Percentiles rank a stretch among this genome's conserved stretches.
phyloP scores from a whole-genome alignment of 2,888 invertebrate genomes.

The Torymus tubicola region DNA sequence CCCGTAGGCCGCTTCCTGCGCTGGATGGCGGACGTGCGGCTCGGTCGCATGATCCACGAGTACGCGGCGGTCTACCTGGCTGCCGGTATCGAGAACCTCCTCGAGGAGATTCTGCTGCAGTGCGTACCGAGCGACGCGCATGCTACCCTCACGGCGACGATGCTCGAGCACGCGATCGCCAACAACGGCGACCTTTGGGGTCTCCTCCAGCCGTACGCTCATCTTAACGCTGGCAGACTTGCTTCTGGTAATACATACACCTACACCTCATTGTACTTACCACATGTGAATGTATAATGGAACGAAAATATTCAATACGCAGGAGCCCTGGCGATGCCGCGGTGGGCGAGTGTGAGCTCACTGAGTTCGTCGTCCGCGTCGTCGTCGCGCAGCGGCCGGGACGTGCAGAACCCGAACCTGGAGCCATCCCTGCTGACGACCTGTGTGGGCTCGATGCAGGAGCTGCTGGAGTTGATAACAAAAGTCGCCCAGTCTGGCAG shows the following conservation, averaged over 20 bases:
- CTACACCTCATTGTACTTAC: too few relatives aligned
- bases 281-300: too few relatives aligned
- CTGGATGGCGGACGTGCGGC: conserved; percentile 94
- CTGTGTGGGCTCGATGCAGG: conserved; percentile 90
- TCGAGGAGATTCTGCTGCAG: conserved; percentile 89
- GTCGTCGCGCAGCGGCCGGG: conserved; percentile 77
- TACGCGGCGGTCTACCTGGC: conserved; percentile 93
- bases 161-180: conserved; percentile 90
- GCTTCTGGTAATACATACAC: conserved; percentile 82
- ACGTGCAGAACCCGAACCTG: conserved; percentile 68
- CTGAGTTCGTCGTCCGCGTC: conserved; percentile 79
- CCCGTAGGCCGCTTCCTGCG: conserved; percentile 93
- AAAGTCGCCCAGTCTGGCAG: conserved; percentile 80
- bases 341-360: conserved; percentile 87
- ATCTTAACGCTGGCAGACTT: conserved; percentile 91
- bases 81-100: conserved; percentile 91
- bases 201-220: conserved; percentile 91
- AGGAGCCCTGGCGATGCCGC: conserved; percentile 90
- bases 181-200: conserved; percentile 94
- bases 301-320: conserved; percentile 29
- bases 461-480: conserved; percentile 84
- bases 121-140: conserved; percentile 82
- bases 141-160: conserved; percentile 85
- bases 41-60: conserved; percentile 92
- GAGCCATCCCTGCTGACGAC: conserved; percentile 89